Conservation (phyloP, 2,113 vertebrate species). For the Callocephalon fimbriatum region DNA sequence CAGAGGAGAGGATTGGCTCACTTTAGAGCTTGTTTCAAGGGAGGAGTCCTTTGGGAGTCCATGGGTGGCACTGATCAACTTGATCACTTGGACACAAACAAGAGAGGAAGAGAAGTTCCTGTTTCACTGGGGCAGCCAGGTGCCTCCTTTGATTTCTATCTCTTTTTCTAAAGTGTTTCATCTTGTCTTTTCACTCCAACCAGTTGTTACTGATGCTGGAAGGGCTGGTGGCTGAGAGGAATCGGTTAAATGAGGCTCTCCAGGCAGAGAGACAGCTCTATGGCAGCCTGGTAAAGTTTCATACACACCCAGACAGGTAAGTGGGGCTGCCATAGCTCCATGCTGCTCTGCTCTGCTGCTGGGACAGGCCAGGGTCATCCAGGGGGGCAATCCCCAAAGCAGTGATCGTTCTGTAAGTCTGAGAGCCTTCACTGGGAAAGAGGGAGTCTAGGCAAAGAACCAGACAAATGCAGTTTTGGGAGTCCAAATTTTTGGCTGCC, state of each 20-base stretch:
- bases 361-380: fast-evolving
- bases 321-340: not conserved
- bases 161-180: not conserved
- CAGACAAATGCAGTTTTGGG: not conserved
- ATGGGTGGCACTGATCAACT: not conserved
- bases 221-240: slow-evolving; percentile 87
- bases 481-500: not conserved
- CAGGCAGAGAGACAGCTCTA: slow-evolving; percentile 90
- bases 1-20: not conserved
- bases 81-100: not conserved
- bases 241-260: slow-evolving; percentile 88
- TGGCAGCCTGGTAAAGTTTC: slow-evolving; percentile 84
- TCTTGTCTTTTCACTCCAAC: not conserved
- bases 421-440: not conserved
- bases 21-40: not conserved
- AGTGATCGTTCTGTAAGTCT: not conserved
- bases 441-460: not conserved
- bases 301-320: slow-evolving; percentile 85
- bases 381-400: not conserved
- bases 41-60: not conserved
- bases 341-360: not conserved
- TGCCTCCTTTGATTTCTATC: not conserved
- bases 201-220: slow-evolving; percentile 84
- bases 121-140: not conserved
- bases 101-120: not conserved